phyloP scores from a whole-genome alignment of 1,140 invertebrate genomes.

The Drosophila repleta region DNA sequence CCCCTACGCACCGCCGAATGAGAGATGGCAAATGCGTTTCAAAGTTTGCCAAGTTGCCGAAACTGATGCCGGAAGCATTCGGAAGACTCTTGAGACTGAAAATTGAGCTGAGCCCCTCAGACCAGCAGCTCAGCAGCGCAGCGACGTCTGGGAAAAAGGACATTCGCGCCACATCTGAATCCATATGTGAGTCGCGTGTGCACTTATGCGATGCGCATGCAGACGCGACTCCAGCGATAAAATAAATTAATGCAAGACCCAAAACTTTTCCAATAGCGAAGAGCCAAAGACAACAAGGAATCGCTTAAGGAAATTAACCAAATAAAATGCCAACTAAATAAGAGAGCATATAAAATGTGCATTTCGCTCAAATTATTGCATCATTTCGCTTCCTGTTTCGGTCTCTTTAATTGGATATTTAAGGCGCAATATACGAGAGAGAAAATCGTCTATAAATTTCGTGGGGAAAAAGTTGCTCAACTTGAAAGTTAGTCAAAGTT shows the following conservation, averaged over 20 bases:
- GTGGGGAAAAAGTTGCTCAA: no score
- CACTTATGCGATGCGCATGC: slow-evolving; percentile 43
- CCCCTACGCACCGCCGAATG: slow-evolving; percentile 36
- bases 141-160: slow-evolving; percentile 9
- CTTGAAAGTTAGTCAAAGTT: no score
- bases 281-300: background rate
- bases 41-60: slow-evolving; percentile 71
- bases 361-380: no score
- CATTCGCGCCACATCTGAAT: slow-evolving; percentile 12
- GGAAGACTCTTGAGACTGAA: slow-evolving; percentile 62
- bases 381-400: background rate
- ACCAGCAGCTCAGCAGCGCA: background rate
- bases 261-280: slow-evolving; percentile 6
- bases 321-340: background rate
- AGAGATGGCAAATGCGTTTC: slow-evolving; percentile 64
- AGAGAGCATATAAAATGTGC: no score
- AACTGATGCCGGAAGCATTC: slow-evolving; percentile 69
- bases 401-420: background rate
- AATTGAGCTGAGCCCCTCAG: slow-evolving; percentile 34
- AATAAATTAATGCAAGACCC: slow-evolving; percentile 40
- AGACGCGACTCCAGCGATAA: slow-evolving; percentile 34
- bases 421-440: no score
- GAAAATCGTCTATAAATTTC: no score
- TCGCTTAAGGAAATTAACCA: slow-evolving; percentile 14
- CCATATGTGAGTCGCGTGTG: slow-evolving; percentile 25